These are phyloP conservation scores for Hesperophylax magnus DNA, from an alignment of 1,140 invertebrate genomes.

Conservation along the genomic window DNA sequence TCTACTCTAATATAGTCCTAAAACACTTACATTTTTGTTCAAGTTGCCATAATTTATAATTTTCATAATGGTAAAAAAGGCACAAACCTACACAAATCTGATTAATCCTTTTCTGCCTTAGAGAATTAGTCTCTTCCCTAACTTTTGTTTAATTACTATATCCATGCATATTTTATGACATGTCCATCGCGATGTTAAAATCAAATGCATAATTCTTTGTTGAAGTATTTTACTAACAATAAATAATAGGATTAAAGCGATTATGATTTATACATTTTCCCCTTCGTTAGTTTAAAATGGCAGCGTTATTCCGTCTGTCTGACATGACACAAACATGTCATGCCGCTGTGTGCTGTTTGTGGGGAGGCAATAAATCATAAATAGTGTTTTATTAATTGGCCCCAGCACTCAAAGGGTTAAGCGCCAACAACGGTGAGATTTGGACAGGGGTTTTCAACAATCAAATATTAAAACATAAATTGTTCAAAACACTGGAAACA, in stretches of 20 bases:
- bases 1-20: too few species aligned
- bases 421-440: slow-evolving; percentile 8
- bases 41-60: too few species aligned
- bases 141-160: too few species aligned
- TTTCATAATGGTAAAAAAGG: too few species aligned
- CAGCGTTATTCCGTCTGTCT: slow-evolving; percentile 17
- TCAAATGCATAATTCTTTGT: too few species aligned
- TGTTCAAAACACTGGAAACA: too few species aligned
- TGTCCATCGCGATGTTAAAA: too few species aligned
- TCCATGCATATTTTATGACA: too few species aligned
- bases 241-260: slow-evolving; percentile 1
- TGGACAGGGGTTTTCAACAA: not conserved
- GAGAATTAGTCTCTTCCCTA: too few species aligned
- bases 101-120: too few species aligned
- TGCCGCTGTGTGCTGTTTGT: not conserved
- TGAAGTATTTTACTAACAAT: not conserved
- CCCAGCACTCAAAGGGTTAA: slow-evolving; percentile 50
- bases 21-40: too few species aligned
- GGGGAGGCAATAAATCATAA: slow-evolving; percentile 54
- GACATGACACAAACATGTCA: slow-evolving; percentile 1
- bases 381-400: slow-evolving; percentile 56
- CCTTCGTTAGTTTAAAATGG: slow-evolving; percentile 1
- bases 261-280: not conserved
- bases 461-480: not conserved
- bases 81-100: too few species aligned